Conservation (phyloP, 1,140 invertebrate species). For the Diorhabda elongata region DNA sequence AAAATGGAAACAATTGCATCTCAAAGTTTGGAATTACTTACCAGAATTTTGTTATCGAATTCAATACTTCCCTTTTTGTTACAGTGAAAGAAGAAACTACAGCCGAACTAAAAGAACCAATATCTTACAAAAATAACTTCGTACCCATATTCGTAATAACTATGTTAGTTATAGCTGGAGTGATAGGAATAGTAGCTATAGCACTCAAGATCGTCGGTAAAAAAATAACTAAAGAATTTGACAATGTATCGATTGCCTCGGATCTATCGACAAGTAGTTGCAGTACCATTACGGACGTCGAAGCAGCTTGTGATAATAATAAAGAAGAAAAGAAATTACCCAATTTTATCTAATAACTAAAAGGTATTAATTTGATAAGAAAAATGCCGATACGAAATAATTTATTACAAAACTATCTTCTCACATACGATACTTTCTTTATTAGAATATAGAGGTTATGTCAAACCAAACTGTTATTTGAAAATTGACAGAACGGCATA, state of each 20-base stretch:
- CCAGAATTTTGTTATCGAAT: too few relatives aligned
- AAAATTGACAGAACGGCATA: too few relatives aligned
- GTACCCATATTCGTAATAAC: constrained; percentile 40
- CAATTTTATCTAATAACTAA: too few relatives aligned
- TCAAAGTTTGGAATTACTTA: too few relatives aligned
- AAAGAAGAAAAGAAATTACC: too few relatives aligned
- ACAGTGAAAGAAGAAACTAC: constrained; percentile 30
- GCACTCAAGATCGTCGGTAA: constrained; percentile 33
- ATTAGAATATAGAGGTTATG: too few relatives aligned
- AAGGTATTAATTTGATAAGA: too few relatives aligned
- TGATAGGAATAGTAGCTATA: constrained; percentile 38
- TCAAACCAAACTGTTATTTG: too few relatives aligned
- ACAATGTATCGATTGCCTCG: constrained; percentile 40
- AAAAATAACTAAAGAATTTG: constrained; percentile 30
- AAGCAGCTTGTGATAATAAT: constrained; percentile 14
- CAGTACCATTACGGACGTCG: constrained; percentile 34
- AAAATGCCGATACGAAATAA: too few relatives aligned
- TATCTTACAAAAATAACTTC: constrained; percentile 29
- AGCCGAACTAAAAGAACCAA: constrained; percentile 1
- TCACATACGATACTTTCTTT: too few relatives aligned
- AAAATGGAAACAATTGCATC: too few relatives aligned
- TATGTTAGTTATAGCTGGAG: constrained; percentile 38
- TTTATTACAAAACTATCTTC: too few relatives aligned
- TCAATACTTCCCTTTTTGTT: constrained; percentile 15
- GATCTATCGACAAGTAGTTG: constrained; percentile 39